Base-by-base conservation (phyloP, 2,888 invertebrate genomes). In the Hecatera dysodea region DNA sequence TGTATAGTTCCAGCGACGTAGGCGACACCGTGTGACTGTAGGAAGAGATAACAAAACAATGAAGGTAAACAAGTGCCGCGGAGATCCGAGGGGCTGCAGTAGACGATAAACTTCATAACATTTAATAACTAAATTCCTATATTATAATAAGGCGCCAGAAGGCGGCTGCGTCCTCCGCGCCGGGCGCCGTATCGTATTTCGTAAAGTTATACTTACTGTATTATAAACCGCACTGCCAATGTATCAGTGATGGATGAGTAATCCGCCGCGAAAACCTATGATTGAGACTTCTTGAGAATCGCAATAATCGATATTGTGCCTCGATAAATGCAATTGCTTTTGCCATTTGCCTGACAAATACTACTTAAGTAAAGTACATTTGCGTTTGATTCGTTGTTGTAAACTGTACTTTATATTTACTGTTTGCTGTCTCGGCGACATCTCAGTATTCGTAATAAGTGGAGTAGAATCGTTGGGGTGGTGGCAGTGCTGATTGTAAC, bases 111-210 rank as follows among this genome's bases (percentile, higher is more conserved):
- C 72, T 81, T 85, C n/a, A 67, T 56, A 68, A 74, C 39, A 68
- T 78, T 70, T 65, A 72, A 57, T 71, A 68, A 72, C 60, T 64
- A 59, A 67, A 69, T 69, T 71, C 50, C 61, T 56, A 29, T 56
- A 77, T 64, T 75, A 68, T 50, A 46, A 67, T 66, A 61, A 48
- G 62, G 57, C 62, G 77, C 63, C 62, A 42, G 60, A 24, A 46
- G 50, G 77, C 56, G 57, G 42, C 36, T 39, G 44, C 48, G 71
- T 70, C 56, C 59, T 52, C 39, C 11, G 72, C 75, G 78, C 66
- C 78, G 81, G 90, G 89, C 91, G 92, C 90, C 91, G 75, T 85
- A 82, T 92, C 89, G 76, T 87, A 81, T 93, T 91, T 88, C 92
- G 87, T 78, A 72, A 68, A 67, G 62, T 67, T 63, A 75, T 72